Conservation (phyloP, 2,888 invertebrate genomes). For the Stenodema calcarata region DNA sequence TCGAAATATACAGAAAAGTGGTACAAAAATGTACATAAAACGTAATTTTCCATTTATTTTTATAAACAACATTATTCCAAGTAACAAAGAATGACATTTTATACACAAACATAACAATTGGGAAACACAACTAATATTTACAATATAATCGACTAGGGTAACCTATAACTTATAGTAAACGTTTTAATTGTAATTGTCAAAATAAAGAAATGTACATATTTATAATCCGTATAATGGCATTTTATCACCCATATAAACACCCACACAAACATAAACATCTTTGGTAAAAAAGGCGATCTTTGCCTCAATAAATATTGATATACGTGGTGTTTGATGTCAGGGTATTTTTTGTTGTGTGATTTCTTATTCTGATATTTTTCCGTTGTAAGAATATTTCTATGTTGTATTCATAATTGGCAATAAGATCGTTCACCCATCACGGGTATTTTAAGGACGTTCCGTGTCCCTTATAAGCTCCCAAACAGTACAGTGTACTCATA, state of each 20-base stretch:
- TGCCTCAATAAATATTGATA: background rate
- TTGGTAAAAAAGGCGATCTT: background rate
- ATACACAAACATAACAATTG: background rate
- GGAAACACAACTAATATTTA: background rate
- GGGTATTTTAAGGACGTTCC: no score
- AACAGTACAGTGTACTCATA: no score
- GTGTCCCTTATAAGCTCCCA: no score
- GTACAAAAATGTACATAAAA: background rate
- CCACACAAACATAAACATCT: background rate
- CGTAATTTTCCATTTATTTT: background rate
- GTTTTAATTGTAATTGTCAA: background rate
- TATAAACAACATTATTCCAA: background rate
- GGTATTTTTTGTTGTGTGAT: background rate
- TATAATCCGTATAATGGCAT: background rate
- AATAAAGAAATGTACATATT: background rate
- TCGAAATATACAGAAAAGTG: no score
- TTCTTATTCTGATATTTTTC: no score
- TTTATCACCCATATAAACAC: background rate
- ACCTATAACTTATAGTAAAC: background rate
- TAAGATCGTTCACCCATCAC: no score
- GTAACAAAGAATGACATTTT: background rate
- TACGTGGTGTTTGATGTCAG: background rate
- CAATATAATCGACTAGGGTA: constrained; percentile 13
- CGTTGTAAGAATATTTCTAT: no score
- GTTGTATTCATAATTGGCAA: no score